A percentile compares a stretch with the other conserved stretches of the same genome.
phyloP scores from a whole-genome alignment of 2,888 invertebrate species.

The Scaptomyza tumidula region DNA sequence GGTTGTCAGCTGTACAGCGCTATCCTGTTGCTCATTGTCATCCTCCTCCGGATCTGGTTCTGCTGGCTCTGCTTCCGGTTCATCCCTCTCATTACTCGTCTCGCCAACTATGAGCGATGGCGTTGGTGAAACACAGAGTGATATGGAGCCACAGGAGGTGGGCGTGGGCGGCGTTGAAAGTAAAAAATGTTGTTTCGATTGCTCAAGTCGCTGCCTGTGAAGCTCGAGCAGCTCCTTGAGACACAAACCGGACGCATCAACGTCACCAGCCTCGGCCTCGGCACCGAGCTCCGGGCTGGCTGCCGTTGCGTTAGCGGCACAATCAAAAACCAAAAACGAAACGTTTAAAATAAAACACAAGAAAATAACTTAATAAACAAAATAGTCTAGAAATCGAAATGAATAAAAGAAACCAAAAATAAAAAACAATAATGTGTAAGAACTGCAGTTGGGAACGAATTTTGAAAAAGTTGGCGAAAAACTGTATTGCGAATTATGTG shows the following conservation, averaged over 20 bases:
- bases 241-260: slow-evolving; percentile 62
- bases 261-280: slow-evolving; percentile 50
- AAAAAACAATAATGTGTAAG: slow-evolving; percentile 12
- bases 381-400: slow-evolving; percentile 32
- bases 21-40: slow-evolving; percentile 65
- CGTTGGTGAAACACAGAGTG: slow-evolving; percentile 70
- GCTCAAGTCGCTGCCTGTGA: slow-evolving; percentile 81
- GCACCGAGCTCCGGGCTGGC: slow-evolving; percentile 72
- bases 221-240: slow-evolving; percentile 80
- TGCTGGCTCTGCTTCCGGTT: slow-evolving; percentile 29
- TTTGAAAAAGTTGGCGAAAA: slow-evolving; percentile 15
- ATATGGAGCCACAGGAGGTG: slow-evolving; percentile 72
- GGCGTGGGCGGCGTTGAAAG: slow-evolving; percentile 82
- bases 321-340: slow-evolving; percentile 64
- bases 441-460: slow-evolving; percentile 31
- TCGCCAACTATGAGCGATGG: slow-evolving; percentile 70
- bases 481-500: slow-evolving; percentile 26
- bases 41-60: slow-evolving; percentile 44
- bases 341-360: slow-evolving; percentile 51
- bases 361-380: slow-evolving; percentile 52
- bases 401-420: not conserved
- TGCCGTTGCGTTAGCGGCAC: slow-evolving; percentile 51
- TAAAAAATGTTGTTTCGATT: slow-evolving; percentile 83
- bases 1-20: slow-evolving; percentile 71
- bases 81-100: slow-evolving; percentile 44